Evolutionary conservation across 1,140 invertebrate genomes (phyloP).

Genomic region (Tribolium castaneum): DNA sequence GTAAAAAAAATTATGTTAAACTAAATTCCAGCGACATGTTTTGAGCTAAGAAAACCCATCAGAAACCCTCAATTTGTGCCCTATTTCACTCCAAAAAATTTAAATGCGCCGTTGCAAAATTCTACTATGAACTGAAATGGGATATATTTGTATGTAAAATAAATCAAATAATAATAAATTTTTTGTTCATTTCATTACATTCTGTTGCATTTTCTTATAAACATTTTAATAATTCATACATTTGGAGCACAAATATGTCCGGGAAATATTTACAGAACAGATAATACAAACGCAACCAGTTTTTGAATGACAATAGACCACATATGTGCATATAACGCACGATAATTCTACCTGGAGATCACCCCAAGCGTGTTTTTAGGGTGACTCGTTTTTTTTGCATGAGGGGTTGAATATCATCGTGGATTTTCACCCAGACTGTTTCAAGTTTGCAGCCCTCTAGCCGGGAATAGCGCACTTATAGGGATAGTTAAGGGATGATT

Average conservation of each 20-base stretch:
- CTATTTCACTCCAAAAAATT: too few relatives aligned
- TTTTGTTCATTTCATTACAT: too few relatives aligned
- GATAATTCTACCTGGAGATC: slow-evolving; percentile 17
- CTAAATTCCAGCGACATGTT: too few relatives aligned
- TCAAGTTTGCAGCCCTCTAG: background rate
- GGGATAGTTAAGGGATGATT: background rate
- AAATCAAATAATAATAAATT: too few relatives aligned
- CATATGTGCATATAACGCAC: background rate
- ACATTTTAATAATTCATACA: too few relatives aligned
- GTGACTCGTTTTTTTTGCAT: background rate
- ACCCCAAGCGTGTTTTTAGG: background rate
- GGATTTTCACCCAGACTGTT: slow-evolving; percentile 1
- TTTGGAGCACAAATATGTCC: background rate
- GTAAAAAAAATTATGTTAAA: too few relatives aligned
- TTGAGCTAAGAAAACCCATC: too few relatives aligned
- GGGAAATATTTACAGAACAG: background rate
- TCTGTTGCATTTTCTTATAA: too few relatives aligned
- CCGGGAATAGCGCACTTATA: background rate
- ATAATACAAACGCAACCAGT: background rate
- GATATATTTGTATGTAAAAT: too few relatives aligned
- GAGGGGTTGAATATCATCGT: background rate
- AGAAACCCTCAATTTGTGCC: too few relatives aligned
- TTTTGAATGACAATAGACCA: background rate
- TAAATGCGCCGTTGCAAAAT: too few relatives aligned
- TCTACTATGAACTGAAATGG: too few relatives aligned